Evolutionary conservation across 2,888 invertebrate genomes (phyloP), one percentile per base, ranked within the genome.

Genomic region (Drosophila stalkeri): DNA sequence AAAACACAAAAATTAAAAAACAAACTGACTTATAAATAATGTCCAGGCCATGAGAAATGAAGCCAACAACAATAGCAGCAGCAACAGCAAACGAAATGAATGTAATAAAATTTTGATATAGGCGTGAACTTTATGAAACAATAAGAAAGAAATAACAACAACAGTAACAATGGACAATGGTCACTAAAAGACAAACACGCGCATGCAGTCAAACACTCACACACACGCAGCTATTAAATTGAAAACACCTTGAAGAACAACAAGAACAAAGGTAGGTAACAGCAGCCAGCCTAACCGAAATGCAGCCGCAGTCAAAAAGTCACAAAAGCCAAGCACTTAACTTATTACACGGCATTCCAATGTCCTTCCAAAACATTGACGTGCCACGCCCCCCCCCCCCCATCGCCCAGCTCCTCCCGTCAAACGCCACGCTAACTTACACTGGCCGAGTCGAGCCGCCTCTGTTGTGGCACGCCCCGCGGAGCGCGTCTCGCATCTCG

Each of bases 331-430:
- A 20, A 90, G 90, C 90, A 90, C 90, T 85, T 84, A 83, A 85
- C 85, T 90, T 85, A 90, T 85, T 86, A 90, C 90, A 89, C 84
- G 85, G 90, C 87, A 86, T 89, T 82, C 77, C 74, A 66, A 75
- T 72, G 74, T 73, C 72, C 73, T 77, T 81, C 67, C 74, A 71
- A 51, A 51, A 57, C 57, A 64, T 43, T 69, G 64, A 64, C 57
- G 72, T 62, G 75, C 62, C 39, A 55, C 54, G 55, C 60, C 39
- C 18, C 18, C 4, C 18, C 18, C 2, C 2, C 14, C 20, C 39
- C 35, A 43, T 16, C 6, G 2, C 37, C 16, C 14, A 0, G 2
- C 6, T 0, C 4, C 39, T n/a, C 2, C n/a, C 7, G 4, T 3
- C 4, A 4, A 9, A 2, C 18, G 12, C 2, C 9, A 20, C 12